Conservation (phyloP, 2,797 vertebrate species). For the Tolypeutes matacus region DNA sequence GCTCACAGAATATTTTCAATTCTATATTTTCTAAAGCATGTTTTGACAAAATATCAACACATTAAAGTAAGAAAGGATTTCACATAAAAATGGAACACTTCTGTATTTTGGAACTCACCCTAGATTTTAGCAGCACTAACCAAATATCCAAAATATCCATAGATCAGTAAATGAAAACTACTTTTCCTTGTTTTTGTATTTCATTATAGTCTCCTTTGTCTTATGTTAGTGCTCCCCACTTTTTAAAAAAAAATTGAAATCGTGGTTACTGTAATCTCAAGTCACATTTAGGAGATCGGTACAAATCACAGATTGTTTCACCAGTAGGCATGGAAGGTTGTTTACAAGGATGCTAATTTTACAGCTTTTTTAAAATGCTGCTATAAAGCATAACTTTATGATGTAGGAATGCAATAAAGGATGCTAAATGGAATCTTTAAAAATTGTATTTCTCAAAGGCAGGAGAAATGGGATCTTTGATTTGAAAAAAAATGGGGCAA, state of each 20-base stretch:
- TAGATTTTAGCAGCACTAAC: slow-evolving; percentile 41
- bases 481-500: slow-evolving; percentile 73
- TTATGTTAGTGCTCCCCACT: slow-evolving; percentile 4
- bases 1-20: slow-evolving; percentile 35
- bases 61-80: slow-evolving; percentile 51
- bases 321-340: slow-evolving; percentile 84
- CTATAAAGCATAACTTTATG: slow-evolving; percentile 89
- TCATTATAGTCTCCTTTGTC: slow-evolving; percentile 24
- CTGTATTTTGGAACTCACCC: slow-evolving; percentile 3
- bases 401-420: slow-evolving; percentile 86
- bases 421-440: slow-evolving; percentile 87
- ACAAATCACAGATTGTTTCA: slow-evolving; percentile 78
- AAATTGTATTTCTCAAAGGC: slow-evolving; percentile 85
- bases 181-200: slow-evolving; percentile 43
- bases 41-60: not conserved
- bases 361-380: slow-evolving; percentile 86
- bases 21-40: slow-evolving; percentile 45
- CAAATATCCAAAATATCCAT: slow-evolving; percentile 45
- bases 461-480: slow-evolving; percentile 82
- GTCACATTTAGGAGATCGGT: slow-evolving; percentile 71
- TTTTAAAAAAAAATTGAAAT: slow-evolving; percentile 47
- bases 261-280: slow-evolving; percentile 53
- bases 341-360: slow-evolving; percentile 89
- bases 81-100: slow-evolving; percentile 44
- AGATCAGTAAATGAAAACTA: not conserved